phyloP scores from a whole-genome alignment of 1,140 invertebrate species.

The Camponotus vicinus region DNA sequence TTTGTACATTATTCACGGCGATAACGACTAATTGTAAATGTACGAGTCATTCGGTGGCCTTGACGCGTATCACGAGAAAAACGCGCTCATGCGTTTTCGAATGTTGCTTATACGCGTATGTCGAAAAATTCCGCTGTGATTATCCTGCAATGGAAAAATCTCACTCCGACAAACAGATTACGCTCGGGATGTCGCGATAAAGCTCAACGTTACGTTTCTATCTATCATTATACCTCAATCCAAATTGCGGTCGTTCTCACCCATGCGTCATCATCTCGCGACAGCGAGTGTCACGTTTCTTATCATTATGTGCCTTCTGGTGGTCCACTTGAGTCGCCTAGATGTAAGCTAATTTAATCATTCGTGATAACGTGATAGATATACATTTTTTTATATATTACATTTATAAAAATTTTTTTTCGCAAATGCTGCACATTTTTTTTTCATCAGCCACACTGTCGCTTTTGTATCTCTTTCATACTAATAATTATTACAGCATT shows the following conservation, averaged over 20 bases:
- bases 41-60: conserved; percentile 44
- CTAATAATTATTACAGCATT: neutral
- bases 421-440: neutral
- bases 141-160: neutral
- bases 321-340: neutral
- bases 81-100: conserved; percentile 5
- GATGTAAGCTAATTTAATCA: neutral
- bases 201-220: neutral
- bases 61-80: conserved; percentile 33
- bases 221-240: conserved; percentile 16
- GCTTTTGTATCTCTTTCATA: no score
- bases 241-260: conserved; percentile 8
- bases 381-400: neutral
- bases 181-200: neutral
- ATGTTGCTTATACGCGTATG: neutral
- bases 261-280: conserved; percentile 34
- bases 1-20: conserved; percentile 8
- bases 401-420: no score
- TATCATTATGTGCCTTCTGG: neutral
- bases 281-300: neutral
- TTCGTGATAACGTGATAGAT: neutral
- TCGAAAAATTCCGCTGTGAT: conserved; percentile 12
- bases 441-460: neutral
- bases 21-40: conserved; percentile 40
- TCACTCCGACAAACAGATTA: neutral